These are phyloP conservation scores for Neotoxoptera formosana DNA, from an alignment of 1,140 invertebrate species.

Conservation along the genomic window DNA sequence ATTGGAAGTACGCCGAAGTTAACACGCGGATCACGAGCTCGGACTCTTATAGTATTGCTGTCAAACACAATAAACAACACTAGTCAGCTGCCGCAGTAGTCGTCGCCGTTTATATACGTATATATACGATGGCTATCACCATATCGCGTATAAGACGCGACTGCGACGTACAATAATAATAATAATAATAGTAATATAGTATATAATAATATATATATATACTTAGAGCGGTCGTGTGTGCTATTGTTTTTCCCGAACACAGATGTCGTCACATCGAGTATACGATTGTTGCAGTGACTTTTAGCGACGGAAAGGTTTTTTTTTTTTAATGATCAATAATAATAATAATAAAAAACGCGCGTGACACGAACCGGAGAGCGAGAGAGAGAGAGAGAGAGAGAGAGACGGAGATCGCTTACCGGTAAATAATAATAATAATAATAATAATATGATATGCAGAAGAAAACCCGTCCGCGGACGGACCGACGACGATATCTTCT, in stretches of 20 bases:
- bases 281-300: neutral
- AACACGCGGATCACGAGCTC: constrained; percentile 51
- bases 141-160: neutral
- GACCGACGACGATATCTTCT: constrained; percentile 16
- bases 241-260: constrained; percentile 35
- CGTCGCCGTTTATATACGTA: too few relatives aligned
- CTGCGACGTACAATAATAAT: neutral
- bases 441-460: constrained; percentile 18
- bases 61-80: constrained; percentile 51
- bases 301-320: constrained; percentile 18
- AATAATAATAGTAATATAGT: too few relatives aligned
- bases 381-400: neutral
- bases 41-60: neutral
- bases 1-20: constrained; percentile 30
- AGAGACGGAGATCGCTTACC: neutral
- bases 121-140: constrained; percentile 33
- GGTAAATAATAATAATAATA: constrained; percentile 34
- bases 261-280: neutral
- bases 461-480: constrained; percentile 23
- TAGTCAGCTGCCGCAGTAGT: too few relatives aligned
- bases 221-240: neutral
- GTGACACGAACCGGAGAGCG: neutral
- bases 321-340: constrained; percentile 43
- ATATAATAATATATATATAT: too few relatives aligned
- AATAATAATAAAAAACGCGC: constrained; percentile 28